Evolutionary conservation across 1,140 invertebrate genomes (phyloP).

Genomic region (Ridgeia piscesae): DNA sequence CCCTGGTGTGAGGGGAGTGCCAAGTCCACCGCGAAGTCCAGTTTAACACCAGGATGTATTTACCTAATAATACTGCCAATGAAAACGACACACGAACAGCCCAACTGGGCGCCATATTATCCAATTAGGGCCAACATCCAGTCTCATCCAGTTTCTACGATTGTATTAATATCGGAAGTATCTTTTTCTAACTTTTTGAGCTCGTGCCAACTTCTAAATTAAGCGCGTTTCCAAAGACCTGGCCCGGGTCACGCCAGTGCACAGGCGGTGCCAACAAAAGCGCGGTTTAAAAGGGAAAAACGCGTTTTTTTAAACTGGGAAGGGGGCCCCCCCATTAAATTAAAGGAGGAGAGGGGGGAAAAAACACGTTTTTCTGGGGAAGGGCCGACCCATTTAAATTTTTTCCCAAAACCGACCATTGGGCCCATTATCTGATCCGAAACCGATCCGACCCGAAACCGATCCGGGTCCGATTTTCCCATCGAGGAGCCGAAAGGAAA

Average conservation of each 20-base stretch:
- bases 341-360: too few relatives aligned
- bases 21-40: neutral
- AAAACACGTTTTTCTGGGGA: too few relatives aligned
- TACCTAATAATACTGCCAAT: neutral
- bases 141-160: neutral
- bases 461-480: too few relatives aligned
- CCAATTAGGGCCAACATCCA: neutral
- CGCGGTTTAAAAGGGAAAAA: neutral
- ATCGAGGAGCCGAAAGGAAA: too few relatives aligned
- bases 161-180: neutral
- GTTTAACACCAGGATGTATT: neutral
- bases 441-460: too few relatives aligned
- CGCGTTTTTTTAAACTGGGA: too few relatives aligned
- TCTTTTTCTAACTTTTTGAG: neutral
- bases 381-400: too few relatives aligned
- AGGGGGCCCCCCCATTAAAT: too few relatives aligned
- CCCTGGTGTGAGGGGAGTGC: too few relatives aligned
- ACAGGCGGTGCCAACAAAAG: neutral
- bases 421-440: too few relatives aligned
- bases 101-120: neutral
- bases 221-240: neutral
- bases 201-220: constrained; percentile 7
- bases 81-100: neutral
- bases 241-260: neutral
- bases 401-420: too few relatives aligned